A percentile compares a stretch with the other conserved stretches of the same genome.
These are phyloP conservation scores for Clepsis dumicolana DNA, from an alignment of 2,888 invertebrate species.

Conservation along the genomic window DNA sequence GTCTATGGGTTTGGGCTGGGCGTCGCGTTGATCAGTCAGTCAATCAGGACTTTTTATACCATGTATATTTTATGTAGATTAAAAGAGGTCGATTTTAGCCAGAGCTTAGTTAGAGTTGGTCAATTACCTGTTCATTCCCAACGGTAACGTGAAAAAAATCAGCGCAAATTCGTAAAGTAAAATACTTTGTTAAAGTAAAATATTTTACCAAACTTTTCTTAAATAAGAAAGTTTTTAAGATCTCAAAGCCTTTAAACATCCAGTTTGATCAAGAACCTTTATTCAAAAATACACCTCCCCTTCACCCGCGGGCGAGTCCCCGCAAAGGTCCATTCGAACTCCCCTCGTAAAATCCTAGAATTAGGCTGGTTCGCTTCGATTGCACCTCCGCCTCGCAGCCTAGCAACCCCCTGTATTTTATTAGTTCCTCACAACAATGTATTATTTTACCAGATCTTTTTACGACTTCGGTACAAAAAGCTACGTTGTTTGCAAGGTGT, in stretches of 20 bases:
- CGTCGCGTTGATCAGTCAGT: too few species aligned
- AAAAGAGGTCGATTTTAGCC: too few species aligned
- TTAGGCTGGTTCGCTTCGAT: conserved; percentile 16
- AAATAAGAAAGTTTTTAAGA: too few species aligned
- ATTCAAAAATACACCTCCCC: not conserved
- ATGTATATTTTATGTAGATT: too few species aligned
- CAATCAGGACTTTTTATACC: too few species aligned
- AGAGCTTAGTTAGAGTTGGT: too few species aligned
- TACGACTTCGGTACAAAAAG: conserved; percentile 27
- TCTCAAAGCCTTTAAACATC: not conserved
- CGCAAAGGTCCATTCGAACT: conserved; percentile 8
- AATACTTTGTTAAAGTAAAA: too few species aligned
- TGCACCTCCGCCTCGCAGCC: conserved; percentile 24
- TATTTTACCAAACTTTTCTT: too few species aligned
- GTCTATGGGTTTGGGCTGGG: too few species aligned
- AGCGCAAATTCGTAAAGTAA: too few species aligned
- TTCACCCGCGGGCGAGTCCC: not conserved
- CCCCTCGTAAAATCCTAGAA: conserved; percentile 13
- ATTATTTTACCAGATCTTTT: conserved; percentile 39
- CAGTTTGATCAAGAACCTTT: not conserved
- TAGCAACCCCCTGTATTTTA: conserved; percentile 40
- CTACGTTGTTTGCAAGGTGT: not conserved
- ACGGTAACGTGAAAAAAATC: too few species aligned
- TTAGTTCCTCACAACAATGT: conserved; percentile 38
- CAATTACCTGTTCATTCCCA: too few species aligned